phyloP scores from a whole-genome alignment of 2,888 invertebrate genomes.

The Philopedon plagiatum region DNA sequence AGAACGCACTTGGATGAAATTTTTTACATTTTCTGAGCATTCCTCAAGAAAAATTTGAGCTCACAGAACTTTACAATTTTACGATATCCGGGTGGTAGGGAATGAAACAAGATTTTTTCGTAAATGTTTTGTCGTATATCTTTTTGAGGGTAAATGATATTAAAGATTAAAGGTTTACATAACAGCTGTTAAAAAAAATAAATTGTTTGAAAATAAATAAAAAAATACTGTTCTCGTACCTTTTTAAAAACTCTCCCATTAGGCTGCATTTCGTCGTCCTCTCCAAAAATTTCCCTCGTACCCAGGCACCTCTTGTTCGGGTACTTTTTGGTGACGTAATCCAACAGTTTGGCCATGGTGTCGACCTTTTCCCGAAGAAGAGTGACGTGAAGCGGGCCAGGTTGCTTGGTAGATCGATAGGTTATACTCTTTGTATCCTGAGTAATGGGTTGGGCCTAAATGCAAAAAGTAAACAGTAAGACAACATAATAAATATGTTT shows the following conservation, averaged over 20 bases:
- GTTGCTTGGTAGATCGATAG: conserved; percentile 80
- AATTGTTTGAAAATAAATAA: too few relatives aligned
- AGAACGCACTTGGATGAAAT: too few relatives aligned
- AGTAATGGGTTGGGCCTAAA: conserved; percentile 79
- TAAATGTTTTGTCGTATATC: too few relatives aligned
- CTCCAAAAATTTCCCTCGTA: conserved; percentile 90
- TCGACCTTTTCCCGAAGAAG: conserved; percentile 84
- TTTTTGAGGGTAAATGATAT: too few relatives aligned
- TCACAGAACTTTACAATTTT: too few relatives aligned
- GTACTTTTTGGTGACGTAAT: conserved; percentile 83
- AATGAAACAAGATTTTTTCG: too few relatives aligned
- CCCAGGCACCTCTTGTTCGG: conserved; percentile 86
- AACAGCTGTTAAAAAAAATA: too few relatives aligned
- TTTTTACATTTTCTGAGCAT: too few relatives aligned
- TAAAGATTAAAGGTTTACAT: too few relatives aligned
- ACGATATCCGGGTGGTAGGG: too few relatives aligned
- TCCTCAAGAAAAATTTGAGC: too few relatives aligned
- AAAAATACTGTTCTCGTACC: conserved; percentile 68
- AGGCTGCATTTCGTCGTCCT: conserved; percentile 94
- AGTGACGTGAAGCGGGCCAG: conserved; percentile 80
- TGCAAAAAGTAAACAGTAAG: conserved; percentile 20
- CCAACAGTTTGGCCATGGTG: conserved; percentile 88
- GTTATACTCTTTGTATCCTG: conserved; percentile 78
- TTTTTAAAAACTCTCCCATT: conserved; percentile 97
- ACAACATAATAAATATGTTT: too few relatives aligned